Percentiles rank a stretch among this genome's conserved stretches.
phyloP scores from a whole-genome alignment of 1,140 invertebrate genomes.

The Trissolcus basalis region DNA sequence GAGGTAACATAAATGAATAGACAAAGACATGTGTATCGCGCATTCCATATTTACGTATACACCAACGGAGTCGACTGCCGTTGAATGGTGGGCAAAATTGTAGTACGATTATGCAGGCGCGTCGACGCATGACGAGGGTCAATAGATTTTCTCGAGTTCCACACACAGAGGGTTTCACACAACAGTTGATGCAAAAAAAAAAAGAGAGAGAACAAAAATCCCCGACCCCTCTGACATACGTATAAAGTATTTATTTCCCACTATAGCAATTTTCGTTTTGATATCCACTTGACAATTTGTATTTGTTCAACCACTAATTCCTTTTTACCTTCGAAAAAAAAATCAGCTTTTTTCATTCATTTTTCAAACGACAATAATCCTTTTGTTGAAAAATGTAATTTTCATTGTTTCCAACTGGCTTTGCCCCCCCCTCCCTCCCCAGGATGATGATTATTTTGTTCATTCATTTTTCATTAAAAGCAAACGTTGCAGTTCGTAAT shows the following conservation, averaged over 20 bases:
- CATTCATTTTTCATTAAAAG: too few relatives aligned
- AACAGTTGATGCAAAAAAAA: slow-evolving; percentile 42
- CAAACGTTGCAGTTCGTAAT: too few relatives aligned
- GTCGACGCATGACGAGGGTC: slow-evolving; percentile 58
- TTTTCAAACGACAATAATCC: too few relatives aligned
- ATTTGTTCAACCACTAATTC: slow-evolving; percentile 13
- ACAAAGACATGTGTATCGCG: slow-evolving; percentile 15
- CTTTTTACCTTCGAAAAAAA: slow-evolving; percentile 1
- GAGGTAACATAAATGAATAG: slow-evolving; percentile 23
- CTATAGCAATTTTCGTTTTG: slow-evolving; percentile 39
- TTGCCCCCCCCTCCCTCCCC: too few relatives aligned
- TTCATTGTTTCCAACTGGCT: too few relatives aligned
- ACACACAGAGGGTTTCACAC: slow-evolving; percentile 33
- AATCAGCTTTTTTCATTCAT: not conserved
- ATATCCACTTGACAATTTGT: slow-evolving; percentile 13
- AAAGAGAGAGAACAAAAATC: too few relatives aligned
- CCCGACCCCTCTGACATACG: slow-evolving; percentile 18
- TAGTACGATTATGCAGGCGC: slow-evolving; percentile 50
- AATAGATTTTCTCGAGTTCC: slow-evolving; percentile 54
- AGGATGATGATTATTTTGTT: too few relatives aligned
- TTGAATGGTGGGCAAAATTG: slow-evolving; percentile 41
- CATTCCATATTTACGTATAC: slow-evolving; percentile 10
- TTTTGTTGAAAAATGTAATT: too few relatives aligned
- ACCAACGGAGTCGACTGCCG: slow-evolving; percentile 5
- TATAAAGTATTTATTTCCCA: slow-evolving; percentile 37